These are phyloP conservation scores for Galagoides demidoff DNA, from an alignment of 2,797 vertebrate genomes.

Conservation along the genomic window DNA sequence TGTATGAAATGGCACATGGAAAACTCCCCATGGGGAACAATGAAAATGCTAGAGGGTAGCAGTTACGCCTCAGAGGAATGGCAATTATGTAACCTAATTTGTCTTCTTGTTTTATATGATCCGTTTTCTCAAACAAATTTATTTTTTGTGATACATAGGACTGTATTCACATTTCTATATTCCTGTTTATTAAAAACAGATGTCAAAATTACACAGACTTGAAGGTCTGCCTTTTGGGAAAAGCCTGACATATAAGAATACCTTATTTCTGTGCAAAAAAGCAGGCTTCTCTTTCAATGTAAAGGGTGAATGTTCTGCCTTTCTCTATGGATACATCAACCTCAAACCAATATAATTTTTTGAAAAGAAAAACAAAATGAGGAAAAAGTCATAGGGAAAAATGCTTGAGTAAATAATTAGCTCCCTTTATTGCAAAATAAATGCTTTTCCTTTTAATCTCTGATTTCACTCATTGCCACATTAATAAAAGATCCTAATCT, in stretches of 20 bases:
- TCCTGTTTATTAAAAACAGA: conserved; percentile 51
- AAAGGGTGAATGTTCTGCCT: conserved; percentile 1
- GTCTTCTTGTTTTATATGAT: neutral
- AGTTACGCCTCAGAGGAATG: neutral
- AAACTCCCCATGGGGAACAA: neutral
- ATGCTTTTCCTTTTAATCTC: neutral
- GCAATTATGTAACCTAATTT: neutral
- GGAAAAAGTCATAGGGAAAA: conserved; percentile 12
- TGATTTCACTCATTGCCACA: neutral
- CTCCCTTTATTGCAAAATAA: conserved; percentile 42
- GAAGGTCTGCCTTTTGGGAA: neutral
- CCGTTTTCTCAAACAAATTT: neutral
- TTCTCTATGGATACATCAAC: neutral
- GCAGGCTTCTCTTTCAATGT: neutral
- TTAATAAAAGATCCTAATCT: neutral
- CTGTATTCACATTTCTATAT: conserved; percentile 2
- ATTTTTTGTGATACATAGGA: conserved; percentile 17
- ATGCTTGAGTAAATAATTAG: conserved; percentile 2
- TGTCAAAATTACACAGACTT: conserved; percentile 43
- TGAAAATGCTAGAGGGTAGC: neutral
- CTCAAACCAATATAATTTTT: neutral
- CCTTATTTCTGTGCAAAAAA: neutral
- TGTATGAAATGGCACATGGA: neutral
- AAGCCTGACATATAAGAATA: neutral
- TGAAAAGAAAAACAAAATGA: neutral